Base-by-base conservation (phyloP, 2,797 vertebrate genomes). In the Oreochromis grahami region DNA sequence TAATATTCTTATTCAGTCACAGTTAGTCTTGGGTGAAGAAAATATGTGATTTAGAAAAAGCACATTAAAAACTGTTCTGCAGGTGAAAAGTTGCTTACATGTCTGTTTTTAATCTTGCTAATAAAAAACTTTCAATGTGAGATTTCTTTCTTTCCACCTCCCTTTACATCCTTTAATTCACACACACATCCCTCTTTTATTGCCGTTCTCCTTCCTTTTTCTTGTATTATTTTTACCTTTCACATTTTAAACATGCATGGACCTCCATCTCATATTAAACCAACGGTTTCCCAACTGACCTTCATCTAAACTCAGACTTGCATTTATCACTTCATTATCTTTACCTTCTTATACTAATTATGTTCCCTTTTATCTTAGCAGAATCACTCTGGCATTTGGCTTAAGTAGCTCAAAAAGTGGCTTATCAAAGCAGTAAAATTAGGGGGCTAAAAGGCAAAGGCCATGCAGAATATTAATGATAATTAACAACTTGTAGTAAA, bases 241-340 rank as follows among this genome's bases (percentile, higher is more conserved):
- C 14, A 76, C 7, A 24, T 88, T 91, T 90, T 86, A 83, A 85
- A 83, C 86, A 89, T 36, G 51, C 70, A 77, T 29, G 48, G 58
- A 82, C 79, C 65, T 82, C 72, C 76, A 86, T 87, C 78, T 81
- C 80, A 86, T 87, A 91, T 89, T 85, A 87, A 88, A 86, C 80
- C 76, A 48, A 29, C 76, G 32, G 83, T 88, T 91, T 83, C 83
- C 76, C 82, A 1, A 7, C 80, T 86, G 86, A 91, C 91, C 85
- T 92, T 87, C 78, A 92, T 89, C 79, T 80, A 83, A 89, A 91
- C 80, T 85, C 51, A 3, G 70, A 43, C 84, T 83, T 81, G 55
- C 84, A 83, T 93, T 91, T 60, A 91, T 92, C 87, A 78, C 83
- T 88, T 90, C 68, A 88, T 91, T 91, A 93, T 92, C 92, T 91